Conservation (phyloP, 2,888 invertebrate species). For the Diloba caeruleocephala region DNA sequence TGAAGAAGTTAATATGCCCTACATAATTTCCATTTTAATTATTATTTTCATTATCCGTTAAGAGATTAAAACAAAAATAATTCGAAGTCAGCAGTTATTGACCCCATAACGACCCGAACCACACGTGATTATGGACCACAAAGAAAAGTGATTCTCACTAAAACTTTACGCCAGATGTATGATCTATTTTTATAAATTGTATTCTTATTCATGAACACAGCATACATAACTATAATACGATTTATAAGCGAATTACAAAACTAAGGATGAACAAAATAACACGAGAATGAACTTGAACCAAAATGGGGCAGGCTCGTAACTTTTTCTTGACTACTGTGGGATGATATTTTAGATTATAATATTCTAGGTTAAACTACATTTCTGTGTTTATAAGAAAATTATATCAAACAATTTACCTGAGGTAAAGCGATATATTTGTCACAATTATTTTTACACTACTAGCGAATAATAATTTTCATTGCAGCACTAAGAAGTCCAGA, state of each 20-base stretch:
- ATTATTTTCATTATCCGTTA: slow-evolving; percentile 21
- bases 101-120: slow-evolving; percentile 84
- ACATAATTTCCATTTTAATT: slow-evolving; percentile 6
- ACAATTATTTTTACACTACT: slow-evolving; percentile 89
- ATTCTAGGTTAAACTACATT: slow-evolving; percentile 33
- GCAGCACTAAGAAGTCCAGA: slow-evolving; percentile 74
- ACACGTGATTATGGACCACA: slow-evolving; percentile 86
- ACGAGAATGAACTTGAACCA: slow-evolving; percentile 78
- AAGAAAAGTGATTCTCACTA: slow-evolving; percentile 59
- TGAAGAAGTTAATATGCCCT: not conserved
- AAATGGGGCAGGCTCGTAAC: slow-evolving; percentile 76
- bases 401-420: slow-evolving; percentile 81
- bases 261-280: slow-evolving; percentile 67
- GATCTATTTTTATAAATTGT: slow-evolving; percentile 8
- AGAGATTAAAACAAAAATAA: slow-evolving; percentile 57
- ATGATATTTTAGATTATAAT: slow-evolving; percentile 38
- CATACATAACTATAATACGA: slow-evolving; percentile 2
- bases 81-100: slow-evolving; percentile 81
- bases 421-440: slow-evolving; percentile 82
- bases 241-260: slow-evolving; percentile 25
- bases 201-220: slow-evolving; percentile 3
- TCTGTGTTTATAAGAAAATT: slow-evolving; percentile 41
- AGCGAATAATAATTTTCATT: slow-evolving; percentile 87
- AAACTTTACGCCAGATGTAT: slow-evolving; percentile 23
- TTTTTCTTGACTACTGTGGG: slow-evolving; percentile 56